Conservation (phyloP, 2,113 vertebrate species). For the Siniperca knerii region DNA sequence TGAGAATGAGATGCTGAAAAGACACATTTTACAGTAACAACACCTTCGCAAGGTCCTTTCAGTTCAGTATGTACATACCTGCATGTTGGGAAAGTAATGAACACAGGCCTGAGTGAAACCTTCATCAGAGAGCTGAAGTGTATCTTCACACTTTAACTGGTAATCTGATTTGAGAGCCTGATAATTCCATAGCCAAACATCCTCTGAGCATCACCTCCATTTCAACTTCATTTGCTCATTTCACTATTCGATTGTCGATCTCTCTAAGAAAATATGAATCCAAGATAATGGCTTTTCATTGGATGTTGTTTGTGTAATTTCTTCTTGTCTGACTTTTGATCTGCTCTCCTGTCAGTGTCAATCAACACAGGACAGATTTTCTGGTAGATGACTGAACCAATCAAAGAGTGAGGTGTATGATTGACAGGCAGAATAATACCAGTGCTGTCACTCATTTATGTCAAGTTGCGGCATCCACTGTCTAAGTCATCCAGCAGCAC, state of each 20-base stretch:
- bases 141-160: neutral
- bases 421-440: conserved; percentile 10
- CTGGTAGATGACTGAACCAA: neutral
- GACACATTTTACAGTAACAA: too few relatives aligned
- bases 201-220: neutral
- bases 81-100: too few relatives aligned
- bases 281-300: neutral
- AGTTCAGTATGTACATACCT: neutral
- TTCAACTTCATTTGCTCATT: neutral
- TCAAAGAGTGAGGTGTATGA: neutral
- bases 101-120: too few relatives aligned
- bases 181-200: neutral
- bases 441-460: neutral
- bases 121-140: neutral
- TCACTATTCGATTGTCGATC: neutral
- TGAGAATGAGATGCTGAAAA: neutral
- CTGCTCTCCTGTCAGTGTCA: neutral
- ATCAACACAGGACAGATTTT: neutral
- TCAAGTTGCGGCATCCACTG: neutral
- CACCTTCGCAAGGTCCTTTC: neutral
- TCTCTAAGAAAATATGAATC: neutral
- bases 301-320: neutral
- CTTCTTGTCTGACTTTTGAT: neutral
- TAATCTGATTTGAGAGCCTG: conserved; percentile 4
- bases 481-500: too few relatives aligned